A percentile compares a stretch with the other conserved stretches of the same genome.
Evolutionary conservation across 2,113 vertebrate genomes (phyloP).

Genomic region (Malaclemys terrapin): DNA sequence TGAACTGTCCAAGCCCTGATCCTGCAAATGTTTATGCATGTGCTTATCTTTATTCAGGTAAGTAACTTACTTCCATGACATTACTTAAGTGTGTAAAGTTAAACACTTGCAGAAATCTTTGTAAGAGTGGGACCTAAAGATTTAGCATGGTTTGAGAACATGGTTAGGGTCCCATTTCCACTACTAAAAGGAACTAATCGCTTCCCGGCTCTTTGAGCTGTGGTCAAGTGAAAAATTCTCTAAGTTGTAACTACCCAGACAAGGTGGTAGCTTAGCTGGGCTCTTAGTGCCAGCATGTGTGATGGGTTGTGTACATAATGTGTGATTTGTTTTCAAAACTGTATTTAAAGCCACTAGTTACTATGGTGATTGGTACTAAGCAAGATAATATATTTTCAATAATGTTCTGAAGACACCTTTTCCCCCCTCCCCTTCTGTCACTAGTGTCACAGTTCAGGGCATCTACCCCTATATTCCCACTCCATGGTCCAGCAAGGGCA

Average conservation of each 20-base stretch:
- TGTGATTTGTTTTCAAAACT: neutral
- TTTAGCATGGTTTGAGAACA: neutral
- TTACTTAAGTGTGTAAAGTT: neutral
- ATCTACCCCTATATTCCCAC: neutral
- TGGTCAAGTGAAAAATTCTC: too few relatives aligned
- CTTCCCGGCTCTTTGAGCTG: too few relatives aligned
- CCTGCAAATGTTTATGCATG: too few relatives aligned
- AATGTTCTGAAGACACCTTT: neutral
- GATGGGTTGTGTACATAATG: neutral
- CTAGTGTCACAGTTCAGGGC: neutral
- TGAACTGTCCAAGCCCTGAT: neutral
- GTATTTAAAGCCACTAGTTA: neutral
- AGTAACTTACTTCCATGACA: too few relatives aligned
- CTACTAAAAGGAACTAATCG: neutral
- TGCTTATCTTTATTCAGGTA: rapidly evolving
- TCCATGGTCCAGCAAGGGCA: neutral
- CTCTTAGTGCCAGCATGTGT: neutral
- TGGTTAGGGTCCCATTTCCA: neutral
- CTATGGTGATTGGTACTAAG: neutral
- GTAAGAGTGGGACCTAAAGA: neutral
- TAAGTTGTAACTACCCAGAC: neutral
- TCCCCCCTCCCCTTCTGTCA: neutral
- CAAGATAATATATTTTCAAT: neutral
- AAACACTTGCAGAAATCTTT: neutral
- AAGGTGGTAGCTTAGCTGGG: neutral